Conservation (phyloP, 2,888 invertebrate species). For the Dorcus hopei region DNA sequence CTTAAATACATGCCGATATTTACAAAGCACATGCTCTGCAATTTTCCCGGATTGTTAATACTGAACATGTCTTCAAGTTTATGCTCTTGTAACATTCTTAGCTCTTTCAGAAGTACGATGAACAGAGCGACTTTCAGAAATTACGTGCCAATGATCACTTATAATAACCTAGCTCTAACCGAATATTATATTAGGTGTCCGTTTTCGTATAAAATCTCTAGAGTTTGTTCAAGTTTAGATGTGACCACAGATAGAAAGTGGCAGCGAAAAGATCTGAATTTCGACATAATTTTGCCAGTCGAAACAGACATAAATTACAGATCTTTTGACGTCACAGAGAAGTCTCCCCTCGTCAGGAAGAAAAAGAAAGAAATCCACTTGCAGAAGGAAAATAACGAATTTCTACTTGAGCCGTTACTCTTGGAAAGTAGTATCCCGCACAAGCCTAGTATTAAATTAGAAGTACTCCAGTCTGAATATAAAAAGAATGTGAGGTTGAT, state of each 20-base stretch:
- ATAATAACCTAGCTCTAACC: slow-evolving; percentile 17
- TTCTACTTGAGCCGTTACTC: slow-evolving; percentile 52
- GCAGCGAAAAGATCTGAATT: slow-evolving; percentile 29
- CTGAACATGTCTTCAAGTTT: slow-evolving; percentile 7
- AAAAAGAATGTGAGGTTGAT: slow-evolving; percentile 54
- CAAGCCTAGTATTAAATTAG: slow-evolving; percentile 36
- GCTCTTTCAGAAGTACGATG: slow-evolving; percentile 9
- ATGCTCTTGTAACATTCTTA: slow-evolving; percentile 3
- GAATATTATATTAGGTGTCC: slow-evolving; percentile 18
- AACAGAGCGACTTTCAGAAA: slow-evolving; percentile 19
- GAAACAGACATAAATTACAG: slow-evolving; percentile 25
- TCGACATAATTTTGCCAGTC: slow-evolving; percentile 44
- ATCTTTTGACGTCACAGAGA: slow-evolving; percentile 8
- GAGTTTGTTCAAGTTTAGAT: slow-evolving; percentile 22
- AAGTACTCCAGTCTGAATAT: slow-evolving; percentile 45
- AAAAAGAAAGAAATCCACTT: slow-evolving; percentile 12
- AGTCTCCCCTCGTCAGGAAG: slow-evolving; percentile 10
- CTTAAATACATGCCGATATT: slow-evolving; percentile 15
- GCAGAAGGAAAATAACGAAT: slow-evolving; percentile 36
- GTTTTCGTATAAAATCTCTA: slow-evolving; percentile 17
- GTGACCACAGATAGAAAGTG: slow-evolving; percentile 20
- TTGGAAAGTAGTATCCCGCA: slow-evolving; percentile 50
- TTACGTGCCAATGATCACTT: slow-evolving; percentile 23
- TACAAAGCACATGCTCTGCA: slow-evolving; percentile 2
- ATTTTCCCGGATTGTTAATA: slow-evolving; percentile 14